Evolutionary conservation across 1,140 invertebrate genomes (phyloP).

Genomic region (Trichoplusia ni): DNA sequence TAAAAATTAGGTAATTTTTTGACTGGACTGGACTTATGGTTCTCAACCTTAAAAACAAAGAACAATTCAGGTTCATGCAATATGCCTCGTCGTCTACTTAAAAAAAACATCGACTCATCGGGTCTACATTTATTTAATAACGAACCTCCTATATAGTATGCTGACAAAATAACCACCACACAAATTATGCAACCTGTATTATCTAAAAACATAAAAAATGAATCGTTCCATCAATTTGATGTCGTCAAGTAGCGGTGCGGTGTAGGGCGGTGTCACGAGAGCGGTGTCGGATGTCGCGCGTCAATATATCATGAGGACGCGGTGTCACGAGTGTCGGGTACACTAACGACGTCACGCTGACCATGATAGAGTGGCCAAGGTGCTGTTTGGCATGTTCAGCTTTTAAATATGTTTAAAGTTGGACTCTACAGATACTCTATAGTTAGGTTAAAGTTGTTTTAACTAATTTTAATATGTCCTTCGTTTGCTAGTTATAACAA

Average conservation of each 20-base stretch:
- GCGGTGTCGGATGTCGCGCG: constrained; percentile 10
- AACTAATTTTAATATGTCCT: too few species aligned
- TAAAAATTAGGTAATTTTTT: too few species aligned
- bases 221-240: constrained; percentile 22
- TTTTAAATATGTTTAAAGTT: too few species aligned
- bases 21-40: too few species aligned
- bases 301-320: constrained; percentile 18
- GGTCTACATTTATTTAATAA: neutral
- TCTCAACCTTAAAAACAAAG: too few species aligned
- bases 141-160: neutral
- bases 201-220: constrained; percentile 9
- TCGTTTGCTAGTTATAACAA: too few species aligned
- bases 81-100: too few species aligned
- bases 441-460: too few species aligned
- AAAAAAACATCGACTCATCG: too few species aligned
- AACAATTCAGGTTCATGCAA: too few species aligned
- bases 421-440: too few species aligned
- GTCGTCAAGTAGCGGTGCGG: constrained; percentile 12
- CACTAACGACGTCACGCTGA: neutral
- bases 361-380: neutral
- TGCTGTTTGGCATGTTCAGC: too few species aligned
- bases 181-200: neutral
- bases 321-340: constrained; percentile 11
- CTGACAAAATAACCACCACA: neutral
- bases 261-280: constrained; percentile 14